These are phyloP conservation scores for Mus pahari DNA, from an alignment of 2,113 vertebrate species.

Conservation along the genomic window DNA sequence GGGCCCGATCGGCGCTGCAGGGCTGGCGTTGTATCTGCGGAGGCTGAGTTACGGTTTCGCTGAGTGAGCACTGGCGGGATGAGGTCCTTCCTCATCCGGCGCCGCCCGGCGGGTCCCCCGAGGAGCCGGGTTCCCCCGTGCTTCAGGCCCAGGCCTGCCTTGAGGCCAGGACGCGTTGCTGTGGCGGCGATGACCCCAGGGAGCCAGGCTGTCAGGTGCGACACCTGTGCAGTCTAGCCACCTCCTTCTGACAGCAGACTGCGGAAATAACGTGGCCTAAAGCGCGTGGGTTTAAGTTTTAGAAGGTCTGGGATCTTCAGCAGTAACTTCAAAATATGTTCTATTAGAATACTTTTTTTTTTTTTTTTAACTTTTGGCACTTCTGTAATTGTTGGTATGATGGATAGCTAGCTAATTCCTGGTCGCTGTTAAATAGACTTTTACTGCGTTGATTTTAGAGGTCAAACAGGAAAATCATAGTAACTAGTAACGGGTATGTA, in stretches of 20 bases:
- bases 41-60: not conserved
- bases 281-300: not conserved
- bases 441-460: not conserved
- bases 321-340: not conserved
- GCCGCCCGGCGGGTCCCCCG: not conserved
- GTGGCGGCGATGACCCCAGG: slow-evolving; percentile 43
- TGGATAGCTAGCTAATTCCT: not conserved
- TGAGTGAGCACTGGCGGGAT: not conserved
- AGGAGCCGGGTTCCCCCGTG: not conserved
- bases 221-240: accelerated
- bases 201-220: not conserved
- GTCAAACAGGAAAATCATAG: not conserved
- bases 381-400: not conserved
- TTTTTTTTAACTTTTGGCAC: not conserved
- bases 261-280: not conserved
- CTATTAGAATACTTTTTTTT: not conserved
- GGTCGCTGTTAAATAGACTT: not conserved
- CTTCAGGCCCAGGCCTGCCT: not conserved
- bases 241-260: not conserved
- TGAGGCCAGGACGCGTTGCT: not conserved
- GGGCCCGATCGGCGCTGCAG: not conserved
- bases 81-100: not conserved
- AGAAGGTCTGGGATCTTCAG: not conserved
- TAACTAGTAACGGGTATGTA: not conserved
- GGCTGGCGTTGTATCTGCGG: not conserved